phyloP scores from a whole-genome alignment of 35 echinoderm and acorn worm species.

The Hemicentrotus pulcherrimus region DNA sequence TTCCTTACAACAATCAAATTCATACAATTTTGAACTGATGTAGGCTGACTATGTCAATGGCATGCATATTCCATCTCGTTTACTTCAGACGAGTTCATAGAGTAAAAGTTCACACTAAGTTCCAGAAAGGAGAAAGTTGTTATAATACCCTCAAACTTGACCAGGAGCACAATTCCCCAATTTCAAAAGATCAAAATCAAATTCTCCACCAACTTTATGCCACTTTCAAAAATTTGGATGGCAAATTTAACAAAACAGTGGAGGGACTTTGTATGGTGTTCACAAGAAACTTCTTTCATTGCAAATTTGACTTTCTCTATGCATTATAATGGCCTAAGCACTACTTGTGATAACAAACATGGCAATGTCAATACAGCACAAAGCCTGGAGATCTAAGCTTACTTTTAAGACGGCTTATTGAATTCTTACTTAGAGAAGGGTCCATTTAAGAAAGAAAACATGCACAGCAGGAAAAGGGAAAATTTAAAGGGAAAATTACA shows the following conservation, averaged over 20 bases:
- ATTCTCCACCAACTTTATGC: neutral
- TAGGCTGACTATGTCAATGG: neutral
- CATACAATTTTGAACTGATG: neutral
- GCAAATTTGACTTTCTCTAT: neutral
- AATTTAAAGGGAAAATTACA: neutral
- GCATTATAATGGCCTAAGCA: neutral
- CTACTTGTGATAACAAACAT: slow-evolving; percentile 13
- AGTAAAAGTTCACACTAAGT: neutral
- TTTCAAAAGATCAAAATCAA: slow-evolving; percentile 20
- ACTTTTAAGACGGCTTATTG: slow-evolving; percentile 3
- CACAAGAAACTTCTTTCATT: neutral
- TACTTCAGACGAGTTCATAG: neutral
- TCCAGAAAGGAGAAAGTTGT: neutral
- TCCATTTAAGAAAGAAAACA: neutral
- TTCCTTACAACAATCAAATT: neutral
- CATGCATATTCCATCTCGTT: neutral
- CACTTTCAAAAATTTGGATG: neutral
- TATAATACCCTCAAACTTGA: neutral
- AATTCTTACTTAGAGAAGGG: neutral
- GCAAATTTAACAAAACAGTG: slow-evolving; percentile 13
- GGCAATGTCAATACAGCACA: neutral
- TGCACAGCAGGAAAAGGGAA: neutral
- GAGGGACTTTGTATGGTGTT: neutral
- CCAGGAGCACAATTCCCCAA: neutral
- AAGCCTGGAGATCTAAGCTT: neutral